phyloP scores from a whole-genome alignment of 1,140 invertebrate species.

The Trichonephila clavata region DNA sequence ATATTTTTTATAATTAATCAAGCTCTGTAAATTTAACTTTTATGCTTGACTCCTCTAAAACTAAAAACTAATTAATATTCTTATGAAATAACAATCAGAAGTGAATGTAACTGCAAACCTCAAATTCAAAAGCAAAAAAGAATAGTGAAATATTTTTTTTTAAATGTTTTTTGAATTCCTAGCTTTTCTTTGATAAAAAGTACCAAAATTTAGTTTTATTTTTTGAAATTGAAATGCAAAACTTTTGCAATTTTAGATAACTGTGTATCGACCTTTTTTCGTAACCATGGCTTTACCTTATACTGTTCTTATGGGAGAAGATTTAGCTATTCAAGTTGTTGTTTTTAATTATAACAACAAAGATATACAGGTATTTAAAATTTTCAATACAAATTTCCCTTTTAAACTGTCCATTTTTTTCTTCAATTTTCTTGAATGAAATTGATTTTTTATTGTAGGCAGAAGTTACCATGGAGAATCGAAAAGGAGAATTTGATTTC shows the following conservation, averaged over 20 bases:
- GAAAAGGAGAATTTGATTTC: conserved; percentile 90
- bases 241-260: conserved; percentile 83
- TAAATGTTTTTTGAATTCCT: too few species aligned
- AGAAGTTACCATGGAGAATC: conserved; percentile 92
- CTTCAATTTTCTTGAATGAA: not conserved
- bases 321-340: conserved; percentile 92
- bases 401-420: not conserved
- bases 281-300: conserved; percentile 93
- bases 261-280: conserved; percentile 93
- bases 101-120: too few species aligned
- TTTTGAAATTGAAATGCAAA: too few species aligned
- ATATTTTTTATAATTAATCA: too few species aligned
- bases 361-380: conserved; percentile 84
- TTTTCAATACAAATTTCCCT: not conserved
- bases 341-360: conserved; percentile 94
- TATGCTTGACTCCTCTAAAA: too few species aligned
- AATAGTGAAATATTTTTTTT: too few species aligned
- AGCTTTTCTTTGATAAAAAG: too few species aligned
- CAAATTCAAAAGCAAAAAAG: too few species aligned
- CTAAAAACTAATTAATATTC: too few species aligned
- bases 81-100: too few species aligned
- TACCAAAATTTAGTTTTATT: too few species aligned
- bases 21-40: too few species aligned
- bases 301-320: conserved; percentile 93
- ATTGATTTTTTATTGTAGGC: conserved; percentile 81